Evolutionary conservation across 2,797 vertebrate species (phyloP).

Genomic region (Hydrophis major): DNA sequence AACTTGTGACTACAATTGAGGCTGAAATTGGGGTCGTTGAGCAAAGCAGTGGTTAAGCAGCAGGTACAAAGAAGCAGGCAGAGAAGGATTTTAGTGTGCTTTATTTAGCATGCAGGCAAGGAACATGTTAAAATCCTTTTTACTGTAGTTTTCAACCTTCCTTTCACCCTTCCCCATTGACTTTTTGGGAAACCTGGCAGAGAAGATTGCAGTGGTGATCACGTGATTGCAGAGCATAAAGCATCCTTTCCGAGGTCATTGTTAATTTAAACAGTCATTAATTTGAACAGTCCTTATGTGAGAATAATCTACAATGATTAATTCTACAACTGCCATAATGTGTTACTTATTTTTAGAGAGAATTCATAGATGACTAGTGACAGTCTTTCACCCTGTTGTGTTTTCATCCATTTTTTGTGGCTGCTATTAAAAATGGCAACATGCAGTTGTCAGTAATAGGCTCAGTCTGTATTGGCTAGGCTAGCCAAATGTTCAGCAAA

Average conservation of each 20-base stretch:
- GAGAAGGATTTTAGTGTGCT: background rate
- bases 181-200: background rate
- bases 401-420: background rate
- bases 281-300: background rate
- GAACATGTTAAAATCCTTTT: background rate
- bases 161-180: background rate
- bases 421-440: background rate
- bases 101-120: background rate
- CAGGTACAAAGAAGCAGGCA: background rate
- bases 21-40: background rate
- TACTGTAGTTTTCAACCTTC: background rate
- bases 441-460: background rate
- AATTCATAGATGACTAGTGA: background rate
- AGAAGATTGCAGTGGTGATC: background rate
- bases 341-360: background rate
- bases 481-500: background rate
- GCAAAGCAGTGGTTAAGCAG: background rate
- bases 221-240: background rate
- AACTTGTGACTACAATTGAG: background rate
- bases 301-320: background rate
- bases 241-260: background rate
- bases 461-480: background rate
- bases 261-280: background rate
- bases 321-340: background rate
- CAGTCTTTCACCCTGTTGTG: background rate